Percentiles rank a stretch among this genome's conserved stretches.
phyloP scores from a whole-genome alignment of 2,113 vertebrate genomes.

The Rhinichthys klamathensis region DNA sequence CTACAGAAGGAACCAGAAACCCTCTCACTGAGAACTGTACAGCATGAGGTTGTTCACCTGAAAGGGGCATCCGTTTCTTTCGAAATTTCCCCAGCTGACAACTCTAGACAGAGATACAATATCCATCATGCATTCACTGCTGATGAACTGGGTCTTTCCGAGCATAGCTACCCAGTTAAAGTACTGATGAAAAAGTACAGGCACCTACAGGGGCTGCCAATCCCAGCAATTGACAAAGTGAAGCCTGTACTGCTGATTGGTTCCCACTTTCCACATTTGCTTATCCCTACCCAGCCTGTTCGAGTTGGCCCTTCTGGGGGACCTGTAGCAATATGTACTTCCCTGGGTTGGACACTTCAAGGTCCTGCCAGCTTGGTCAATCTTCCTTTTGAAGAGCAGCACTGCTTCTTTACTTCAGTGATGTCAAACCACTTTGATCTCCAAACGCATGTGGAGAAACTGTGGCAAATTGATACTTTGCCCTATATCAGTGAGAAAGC shows the following conservation, averaged over 20 bases:
- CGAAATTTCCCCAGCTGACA: not conserved
- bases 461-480: not conserved
- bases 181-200: not conserved
- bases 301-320: not conserved
- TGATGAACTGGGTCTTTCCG: conserved; percentile 29
- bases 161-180: conserved; percentile 27
- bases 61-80: conserved; percentile 19
- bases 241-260: not conserved
- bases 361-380: not conserved
- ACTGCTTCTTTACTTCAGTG: not conserved
- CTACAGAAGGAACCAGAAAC: conserved; percentile 12
- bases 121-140: conserved; percentile 18
- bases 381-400: not conserved
- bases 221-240: conserved; percentile 1
- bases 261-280: not conserved
- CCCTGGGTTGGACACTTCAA: not conserved
- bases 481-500: not conserved
- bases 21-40: conserved; percentile 7
- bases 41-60: conserved; percentile 9
- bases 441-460: not conserved
- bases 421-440: not conserved
- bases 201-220: not conserved
- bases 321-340: conserved; percentile 3
- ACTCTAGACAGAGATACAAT: not conserved
- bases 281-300: not conserved